Percentiles rank a stretch among this genome's conserved stretches.
These are phyloP conservation scores for Climacteris rufus DNA, from an alignment of 2,113 vertebrate genomes.

Conservation along the genomic window DNA sequence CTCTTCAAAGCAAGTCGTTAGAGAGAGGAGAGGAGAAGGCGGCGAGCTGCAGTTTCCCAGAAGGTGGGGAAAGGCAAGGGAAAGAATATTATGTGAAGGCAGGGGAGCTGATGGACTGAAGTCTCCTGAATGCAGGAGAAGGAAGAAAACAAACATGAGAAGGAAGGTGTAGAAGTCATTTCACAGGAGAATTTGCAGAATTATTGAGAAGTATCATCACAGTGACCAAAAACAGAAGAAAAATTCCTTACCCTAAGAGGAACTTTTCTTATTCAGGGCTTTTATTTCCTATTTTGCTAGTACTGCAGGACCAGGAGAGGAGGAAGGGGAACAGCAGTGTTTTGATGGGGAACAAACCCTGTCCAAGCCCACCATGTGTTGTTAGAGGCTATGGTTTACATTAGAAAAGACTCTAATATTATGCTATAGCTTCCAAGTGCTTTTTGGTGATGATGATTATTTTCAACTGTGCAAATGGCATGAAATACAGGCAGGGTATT, in stretches of 20 bases:
- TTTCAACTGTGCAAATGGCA: neutral
- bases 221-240: slow-evolving; percentile 5
- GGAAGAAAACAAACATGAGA: slow-evolving; percentile 23
- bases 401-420: slow-evolving; percentile 1
- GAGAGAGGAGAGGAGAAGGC: slow-evolving; percentile 23
- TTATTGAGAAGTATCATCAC: neutral
- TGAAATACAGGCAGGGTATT: neutral
- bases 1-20: slow-evolving; percentile 49
- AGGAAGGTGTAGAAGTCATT: slow-evolving; percentile 36
- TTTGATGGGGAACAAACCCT: neutral
- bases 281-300: slow-evolving; percentile 9
- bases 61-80: neutral
- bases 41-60: neutral
- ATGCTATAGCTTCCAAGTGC: neutral
- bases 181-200: neutral
- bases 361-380: neutral
- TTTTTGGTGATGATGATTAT: neutral
- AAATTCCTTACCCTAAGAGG: neutral
- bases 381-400: slow-evolving; percentile 9
- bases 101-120: slow-evolving; percentile 7
- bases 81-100: neutral
- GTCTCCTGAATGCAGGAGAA: slow-evolving; percentile 4
- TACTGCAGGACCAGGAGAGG: neutral
- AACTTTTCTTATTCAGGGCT: neutral
- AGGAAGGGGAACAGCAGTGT: neutral